A percentile compares a stretch with the other conserved stretches of the same genome.
Conservation (phyloP, 2,113 vertebrate genomes). For the Marmota flaviventris region DNA sequence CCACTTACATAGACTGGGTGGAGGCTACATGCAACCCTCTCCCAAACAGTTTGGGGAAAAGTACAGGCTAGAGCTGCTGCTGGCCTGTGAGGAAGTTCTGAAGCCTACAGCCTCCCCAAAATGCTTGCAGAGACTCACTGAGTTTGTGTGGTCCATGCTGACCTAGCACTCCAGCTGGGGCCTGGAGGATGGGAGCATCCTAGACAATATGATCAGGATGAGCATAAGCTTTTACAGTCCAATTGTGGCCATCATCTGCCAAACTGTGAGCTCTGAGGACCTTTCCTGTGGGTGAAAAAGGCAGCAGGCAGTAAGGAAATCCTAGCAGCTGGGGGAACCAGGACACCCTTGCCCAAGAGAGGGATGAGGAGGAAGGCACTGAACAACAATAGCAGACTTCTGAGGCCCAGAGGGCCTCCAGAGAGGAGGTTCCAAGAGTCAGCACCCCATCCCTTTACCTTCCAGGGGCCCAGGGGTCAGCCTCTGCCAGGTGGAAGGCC, state of each 20-base stretch:
- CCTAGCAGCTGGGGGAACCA: constrained; percentile 87
- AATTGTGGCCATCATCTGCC: constrained; percentile 91
- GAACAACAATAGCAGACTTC: constrained; percentile 90
- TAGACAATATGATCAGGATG: constrained; percentile 94
- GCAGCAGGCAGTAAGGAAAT: constrained; percentile 93
- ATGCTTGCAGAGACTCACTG: constrained; percentile 92
- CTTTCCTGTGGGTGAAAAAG: constrained; percentile 91
- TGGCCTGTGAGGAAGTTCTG: constrained; percentile 88
- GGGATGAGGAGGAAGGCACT: constrained; percentile 82
- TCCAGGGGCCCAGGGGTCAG: no score
- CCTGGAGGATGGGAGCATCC: constrained; percentile 92
- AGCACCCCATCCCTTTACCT: no score
- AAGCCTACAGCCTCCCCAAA: constrained; percentile 91
- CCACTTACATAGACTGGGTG: no score
- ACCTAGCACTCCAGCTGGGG: constrained; percentile 88
- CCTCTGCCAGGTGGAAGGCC: no score
- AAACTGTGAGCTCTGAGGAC: constrained; percentile 93
- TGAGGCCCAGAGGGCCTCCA: constrained; percentile 85
- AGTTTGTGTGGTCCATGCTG: constrained; percentile 89
- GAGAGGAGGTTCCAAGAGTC: background rate
- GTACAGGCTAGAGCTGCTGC: constrained; percentile 90
- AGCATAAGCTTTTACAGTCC: constrained; percentile 95
- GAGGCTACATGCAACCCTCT: no score
- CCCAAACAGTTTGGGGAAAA: no score
- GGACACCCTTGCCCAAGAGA: constrained; percentile 85